phyloP scores from a whole-genome alignment of 2,113 vertebrate species.

The Sebastes fasciatus region DNA sequence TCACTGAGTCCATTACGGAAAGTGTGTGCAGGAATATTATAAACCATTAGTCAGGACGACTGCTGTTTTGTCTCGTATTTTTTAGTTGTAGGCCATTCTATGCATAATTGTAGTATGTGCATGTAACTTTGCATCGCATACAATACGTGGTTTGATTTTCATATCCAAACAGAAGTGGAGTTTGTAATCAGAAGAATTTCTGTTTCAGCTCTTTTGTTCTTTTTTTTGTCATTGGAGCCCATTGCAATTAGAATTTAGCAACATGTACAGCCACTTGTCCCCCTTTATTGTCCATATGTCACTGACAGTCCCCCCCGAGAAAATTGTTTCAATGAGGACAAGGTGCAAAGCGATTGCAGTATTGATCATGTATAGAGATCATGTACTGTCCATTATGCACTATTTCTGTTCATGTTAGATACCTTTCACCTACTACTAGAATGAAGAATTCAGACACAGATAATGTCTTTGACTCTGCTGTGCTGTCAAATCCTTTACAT shows the following conservation, averaged over 20 bases:
- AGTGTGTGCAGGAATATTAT: slow-evolving; percentile 5
- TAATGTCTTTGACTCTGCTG: background rate
- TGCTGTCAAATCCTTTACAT: background rate
- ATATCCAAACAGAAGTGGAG: background rate
- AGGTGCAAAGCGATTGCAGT: background rate
- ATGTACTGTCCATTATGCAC: background rate
- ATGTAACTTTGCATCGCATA: background rate
- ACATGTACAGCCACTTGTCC: background rate
- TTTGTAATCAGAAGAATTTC: background rate
- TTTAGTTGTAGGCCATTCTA: background rate
- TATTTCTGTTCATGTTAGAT: background rate
- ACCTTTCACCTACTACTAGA: background rate
- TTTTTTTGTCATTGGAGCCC: background rate
- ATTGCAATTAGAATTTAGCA: background rate
- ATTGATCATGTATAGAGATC: background rate
- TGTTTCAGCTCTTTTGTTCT: background rate
- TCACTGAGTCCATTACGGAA: slow-evolving; percentile 23
- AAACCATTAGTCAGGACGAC: slow-evolving; percentile 10
- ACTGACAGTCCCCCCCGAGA: background rate
- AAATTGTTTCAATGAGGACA: background rate
- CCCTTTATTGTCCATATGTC: background rate
- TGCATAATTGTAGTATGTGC: background rate
- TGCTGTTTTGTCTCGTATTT: background rate
- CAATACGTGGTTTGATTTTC: background rate
- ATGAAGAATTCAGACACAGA: background rate